Evolutionary conservation across 2,113 vertebrate genomes (phyloP), one percentile per base, ranked within the genome.

Genomic region (Falcunculus frontatus): DNA sequence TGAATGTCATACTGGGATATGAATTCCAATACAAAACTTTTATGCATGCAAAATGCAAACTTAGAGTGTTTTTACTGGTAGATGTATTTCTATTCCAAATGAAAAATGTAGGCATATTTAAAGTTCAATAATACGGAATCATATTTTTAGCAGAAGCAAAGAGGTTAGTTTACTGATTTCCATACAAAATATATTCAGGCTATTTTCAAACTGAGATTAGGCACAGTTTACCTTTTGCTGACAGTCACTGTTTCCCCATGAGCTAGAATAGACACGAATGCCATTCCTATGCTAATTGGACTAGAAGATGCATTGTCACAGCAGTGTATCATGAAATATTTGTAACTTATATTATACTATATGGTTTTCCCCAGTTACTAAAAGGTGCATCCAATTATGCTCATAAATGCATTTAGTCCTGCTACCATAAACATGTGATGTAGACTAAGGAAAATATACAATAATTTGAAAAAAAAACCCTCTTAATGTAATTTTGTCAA

Each of bases 201-300:
- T 95, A 87, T 92, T 92, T 87, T 86, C 65, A 95, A 93, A 86
- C 49, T 59, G 84, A 90, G 77, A 95, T 97, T 96, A 93, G 76
- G 84, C 79, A 91, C 70, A 70, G 77, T 88, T 96, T 96, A 95
- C 87, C 70, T 95, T 97, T 95, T 97, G 87, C 91, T 96, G 91
- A 93, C 90, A 87, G 83, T 73, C 33, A 86, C 86, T 83, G 18
- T 90, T 96, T 95, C 69, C 42, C 42, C 67, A 76, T 74, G 80
- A 95, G 65, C 80, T 96, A 68, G 56, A 84, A 84, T 53, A 96
- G 75, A 75, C 44, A 90, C 39, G 21, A 92, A 93, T 81, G 44
- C 57, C 56, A 89, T 96, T 97, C 84, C 81, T 92, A 92, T 95
- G 88, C 57, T 88, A 92, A 97, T 87, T 83, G 53, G 64, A 91